Conservation (phyloP, 2,888 invertebrate species). For the Arctia plantaginis region DNA sequence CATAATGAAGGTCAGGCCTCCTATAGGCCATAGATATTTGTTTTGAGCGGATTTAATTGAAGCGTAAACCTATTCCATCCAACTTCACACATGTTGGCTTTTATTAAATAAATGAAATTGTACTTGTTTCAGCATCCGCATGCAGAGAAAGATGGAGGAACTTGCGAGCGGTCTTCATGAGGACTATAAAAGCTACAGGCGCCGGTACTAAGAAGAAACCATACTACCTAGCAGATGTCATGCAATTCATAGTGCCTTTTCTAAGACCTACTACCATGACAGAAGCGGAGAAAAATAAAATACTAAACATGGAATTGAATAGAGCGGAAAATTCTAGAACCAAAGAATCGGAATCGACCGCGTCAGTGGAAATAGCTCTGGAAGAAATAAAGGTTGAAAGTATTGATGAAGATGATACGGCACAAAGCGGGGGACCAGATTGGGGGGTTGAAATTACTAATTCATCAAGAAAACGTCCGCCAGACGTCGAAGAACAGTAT, state of each 20-base stretch:
- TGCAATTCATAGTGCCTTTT: conserved; percentile 43
- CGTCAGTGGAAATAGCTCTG: conserved; percentile 15
- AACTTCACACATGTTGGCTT: not conserved
- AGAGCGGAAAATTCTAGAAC: conserved; percentile 12
- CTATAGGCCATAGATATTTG: not conserved
- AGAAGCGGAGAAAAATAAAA: conserved; percentile 16
- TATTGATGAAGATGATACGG: conserved; percentile 21
- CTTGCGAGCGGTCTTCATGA: conserved; percentile 49
- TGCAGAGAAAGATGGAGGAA: conserved; percentile 55
- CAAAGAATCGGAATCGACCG: not conserved
- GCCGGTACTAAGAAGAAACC: conserved; percentile 42
- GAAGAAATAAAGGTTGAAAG: conserved; percentile 20
- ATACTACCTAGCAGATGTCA: conserved; percentile 48
- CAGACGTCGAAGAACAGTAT: conserved; percentile 13
- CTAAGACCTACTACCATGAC: conserved; percentile 26
- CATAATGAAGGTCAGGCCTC: too few species aligned
- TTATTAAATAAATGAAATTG: not conserved
- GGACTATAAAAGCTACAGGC: conserved; percentile 37
- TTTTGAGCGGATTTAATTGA: not conserved
- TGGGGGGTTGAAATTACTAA: not conserved
- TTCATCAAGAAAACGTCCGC: conserved; percentile 8
- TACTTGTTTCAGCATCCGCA: conserved; percentile 33
- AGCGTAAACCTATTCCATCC: not conserved
- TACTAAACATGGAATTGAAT: conserved; percentile 11
- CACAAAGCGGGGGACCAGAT: conserved; percentile 5